These are phyloP conservation scores for Smithornis capensis DNA, from an alignment of 2,113 vertebrate species.

Conservation along the genomic window DNA sequence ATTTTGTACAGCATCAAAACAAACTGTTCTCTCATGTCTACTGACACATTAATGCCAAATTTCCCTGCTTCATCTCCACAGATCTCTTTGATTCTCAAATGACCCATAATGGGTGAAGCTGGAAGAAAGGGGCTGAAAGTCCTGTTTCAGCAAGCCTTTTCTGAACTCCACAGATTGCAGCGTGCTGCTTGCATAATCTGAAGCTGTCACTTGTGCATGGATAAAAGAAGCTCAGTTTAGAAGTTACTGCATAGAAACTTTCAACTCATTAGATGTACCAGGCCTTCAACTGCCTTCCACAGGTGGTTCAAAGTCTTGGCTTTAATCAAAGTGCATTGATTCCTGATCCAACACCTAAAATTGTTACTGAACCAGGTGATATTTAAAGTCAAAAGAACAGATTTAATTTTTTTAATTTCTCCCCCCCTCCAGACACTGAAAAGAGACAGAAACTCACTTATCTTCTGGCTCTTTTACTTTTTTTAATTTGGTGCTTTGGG, in stretches of 20 bases:
- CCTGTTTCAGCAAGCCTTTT: not conserved
- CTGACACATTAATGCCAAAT: not conserved
- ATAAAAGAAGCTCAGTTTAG: not conserved
- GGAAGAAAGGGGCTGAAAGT: not conserved
- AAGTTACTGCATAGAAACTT: not conserved
- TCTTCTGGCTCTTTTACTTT: not conserved
- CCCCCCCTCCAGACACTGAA: rapidly evolving
- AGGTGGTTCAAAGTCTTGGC: not conserved
- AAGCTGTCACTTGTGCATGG: not conserved
- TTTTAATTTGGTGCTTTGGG: not conserved
- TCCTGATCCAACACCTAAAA: not conserved
- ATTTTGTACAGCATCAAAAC: not conserved
- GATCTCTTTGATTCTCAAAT: not conserved
- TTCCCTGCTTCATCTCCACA: not conserved
- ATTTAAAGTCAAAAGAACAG: not conserved
- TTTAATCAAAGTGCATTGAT: not conserved
- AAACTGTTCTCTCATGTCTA: not conserved
- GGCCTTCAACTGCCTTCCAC: not conserved
- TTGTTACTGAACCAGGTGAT: not conserved
- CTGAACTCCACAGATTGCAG: not conserved
- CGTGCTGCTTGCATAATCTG: not conserved
- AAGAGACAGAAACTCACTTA: not conserved
- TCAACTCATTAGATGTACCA: not conserved
- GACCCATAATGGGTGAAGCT: not conserved
- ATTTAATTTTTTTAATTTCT: too few species aligned